Evolutionary conservation across 35 echinoderm and acorn worm species (phyloP), one percentile per base, ranked within the genome.

Genomic region (Stichopus chloronotus): DNA sequence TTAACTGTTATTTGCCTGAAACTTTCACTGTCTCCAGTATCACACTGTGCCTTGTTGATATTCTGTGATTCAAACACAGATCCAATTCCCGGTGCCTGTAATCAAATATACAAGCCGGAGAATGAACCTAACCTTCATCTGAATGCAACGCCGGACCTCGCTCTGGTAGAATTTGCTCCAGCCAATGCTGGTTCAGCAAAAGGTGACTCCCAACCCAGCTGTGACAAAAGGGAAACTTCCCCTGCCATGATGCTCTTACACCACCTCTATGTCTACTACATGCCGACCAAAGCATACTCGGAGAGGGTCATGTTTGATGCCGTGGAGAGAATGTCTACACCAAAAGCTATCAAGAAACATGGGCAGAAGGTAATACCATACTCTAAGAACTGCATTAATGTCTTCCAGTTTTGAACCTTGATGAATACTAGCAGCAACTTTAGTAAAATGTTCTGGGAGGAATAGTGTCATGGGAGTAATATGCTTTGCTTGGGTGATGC

Each of bases 41-140:
- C 8, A 14, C 59, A 61, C 8, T 61, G 14, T 61, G 8, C 4
- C 14, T 61, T 61, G 8, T 61, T 61, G 59, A 14, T 61, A 61
- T 61, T 61, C 14, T 61, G 8, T 61, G 1, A 61, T 10, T 10
- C 59, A 61, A 61, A 61, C 55, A 9, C 77, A 95, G 94, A 84
- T 25, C 91, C 94, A 60, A 65, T 95, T 14, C 94, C 94, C 4
- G 94, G 94, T 52, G 94, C 79, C 4, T 95, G 94, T 52, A 95
- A 95, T 53, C 94, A 95, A 16, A 91, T 87, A 14, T 95, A 81
- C 68, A 55, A 24, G 14, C 84, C 91, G 0, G 94, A 92, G 52
- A 92, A 95, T 58, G 94, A 95, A 25, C 94, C 94, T 17, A 95
- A 86, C 54, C 25, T 95, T 7, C 94, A 95, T 55, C 60, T 95